Conservation (phyloP, 1,140 invertebrate species). For the Pogonognathellus flavescens region DNA sequence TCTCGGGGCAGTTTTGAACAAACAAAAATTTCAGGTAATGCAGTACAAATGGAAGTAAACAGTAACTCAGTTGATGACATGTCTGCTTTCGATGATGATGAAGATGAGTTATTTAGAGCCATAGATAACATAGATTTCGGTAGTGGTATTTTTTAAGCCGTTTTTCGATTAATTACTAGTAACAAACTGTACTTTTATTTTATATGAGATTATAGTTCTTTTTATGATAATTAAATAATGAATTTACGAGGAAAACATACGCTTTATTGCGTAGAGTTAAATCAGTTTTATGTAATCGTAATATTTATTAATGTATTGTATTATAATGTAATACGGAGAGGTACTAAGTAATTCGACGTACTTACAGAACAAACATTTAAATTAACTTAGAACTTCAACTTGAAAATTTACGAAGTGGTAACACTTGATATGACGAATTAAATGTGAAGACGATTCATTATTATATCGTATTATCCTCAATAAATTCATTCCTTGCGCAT, state of each 20-base stretch:
- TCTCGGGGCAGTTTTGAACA: neutral
- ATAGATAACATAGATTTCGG: slow-evolving; percentile 23
- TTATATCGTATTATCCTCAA: slow-evolving; percentile 22
- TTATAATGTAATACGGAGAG: slow-evolving; percentile 9
- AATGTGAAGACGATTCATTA: slow-evolving; percentile 44
- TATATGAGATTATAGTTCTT: no score
- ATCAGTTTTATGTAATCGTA: neutral
- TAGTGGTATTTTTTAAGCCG: neutral
- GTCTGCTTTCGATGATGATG: slow-evolving; percentile 27
- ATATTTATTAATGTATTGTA: neutral
- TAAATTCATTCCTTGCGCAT: neutral
- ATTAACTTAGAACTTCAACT: neutral
- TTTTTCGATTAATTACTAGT: no score
- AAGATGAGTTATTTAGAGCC: slow-evolving; percentile 21
- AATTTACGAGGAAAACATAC: slow-evolving; percentile 12
- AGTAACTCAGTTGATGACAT: neutral
- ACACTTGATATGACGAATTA: slow-evolving; percentile 47
- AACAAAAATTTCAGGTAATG: neutral
- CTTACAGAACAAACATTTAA: neutral
- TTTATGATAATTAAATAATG: no score
- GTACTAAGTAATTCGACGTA: slow-evolving; percentile 24
- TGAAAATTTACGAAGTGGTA: neutral
- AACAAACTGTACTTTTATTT: no score
- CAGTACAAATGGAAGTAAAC: neutral
- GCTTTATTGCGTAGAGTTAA: slow-evolving; percentile 35